Percentiles rank a stretch among this genome's conserved stretches.
These are phyloP conservation scores for Pollenia labialis DNA, from an alignment of 2,888 invertebrate species.

Conservation along the genomic window DNA sequence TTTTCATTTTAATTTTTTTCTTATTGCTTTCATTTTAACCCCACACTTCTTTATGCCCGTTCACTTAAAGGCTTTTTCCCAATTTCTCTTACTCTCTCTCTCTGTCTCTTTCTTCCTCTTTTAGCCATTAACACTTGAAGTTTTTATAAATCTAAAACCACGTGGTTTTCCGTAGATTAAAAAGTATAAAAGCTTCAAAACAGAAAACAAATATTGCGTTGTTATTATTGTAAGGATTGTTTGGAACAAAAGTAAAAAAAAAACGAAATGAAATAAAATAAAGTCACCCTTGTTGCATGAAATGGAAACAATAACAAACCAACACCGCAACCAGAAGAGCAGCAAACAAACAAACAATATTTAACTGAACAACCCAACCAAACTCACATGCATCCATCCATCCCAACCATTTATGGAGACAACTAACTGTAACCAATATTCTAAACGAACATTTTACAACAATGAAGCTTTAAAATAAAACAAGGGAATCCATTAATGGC, in stretches of 20 bases:
- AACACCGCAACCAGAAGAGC: slow-evolving; percentile 65
- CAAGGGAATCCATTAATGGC: slow-evolving; percentile 60
- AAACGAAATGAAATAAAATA: slow-evolving; percentile 34
- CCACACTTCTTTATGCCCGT: background rate
- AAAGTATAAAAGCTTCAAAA: slow-evolving; percentile 73
- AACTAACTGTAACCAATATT: slow-evolving; percentile 69
- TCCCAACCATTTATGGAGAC: slow-evolving; percentile 63
- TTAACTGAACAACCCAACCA: slow-evolving; percentile 68
- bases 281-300: slow-evolving; percentile 68
- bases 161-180: slow-evolving; percentile 74
- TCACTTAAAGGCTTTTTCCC: background rate
- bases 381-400: slow-evolving; percentile 28
- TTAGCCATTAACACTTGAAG: slow-evolving; percentile 49
- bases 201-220: slow-evolving; percentile 64
- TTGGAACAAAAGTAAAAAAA: slow-evolving; percentile 27
- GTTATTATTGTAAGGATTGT: slow-evolving; percentile 62
- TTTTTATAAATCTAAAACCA: slow-evolving; percentile 70
- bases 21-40: background rate
- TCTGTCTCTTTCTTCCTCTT: slow-evolving; percentile 23
- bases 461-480: slow-evolving; percentile 38
- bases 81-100: background rate
- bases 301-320: slow-evolving; percentile 70
- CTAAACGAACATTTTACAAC: slow-evolving; percentile 35
- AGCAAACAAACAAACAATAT: slow-evolving; percentile 64
- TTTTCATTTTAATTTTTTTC: slow-evolving; percentile 48